A percentile compares a stretch with the other conserved stretches of the same genome.
Conservation (phyloP, 35 echinoderm and acorn worm genomes). For the Lytechinus variegatus region DNA sequence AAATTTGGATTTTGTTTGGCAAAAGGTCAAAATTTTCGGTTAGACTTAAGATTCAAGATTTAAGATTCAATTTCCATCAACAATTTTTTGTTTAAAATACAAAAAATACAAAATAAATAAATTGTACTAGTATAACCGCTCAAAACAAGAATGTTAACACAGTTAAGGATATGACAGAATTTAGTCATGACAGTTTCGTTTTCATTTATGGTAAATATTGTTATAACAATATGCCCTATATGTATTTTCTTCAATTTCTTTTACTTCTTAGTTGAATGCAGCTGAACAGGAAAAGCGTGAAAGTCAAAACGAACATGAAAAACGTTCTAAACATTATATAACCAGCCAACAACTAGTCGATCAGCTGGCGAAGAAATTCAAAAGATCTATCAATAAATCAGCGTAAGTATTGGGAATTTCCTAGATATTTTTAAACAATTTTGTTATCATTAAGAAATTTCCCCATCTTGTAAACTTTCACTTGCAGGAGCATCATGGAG, state of each 20-base stretch:
- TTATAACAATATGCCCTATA: neutral
- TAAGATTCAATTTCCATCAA: neutral
- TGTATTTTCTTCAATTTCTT: neutral
- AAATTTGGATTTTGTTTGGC: too few species aligned
- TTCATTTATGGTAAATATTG: neutral
- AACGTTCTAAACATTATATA: slow-evolving; percentile 66
- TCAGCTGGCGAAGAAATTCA: slow-evolving; percentile 76
- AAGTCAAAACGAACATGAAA: slow-evolving; percentile 66
- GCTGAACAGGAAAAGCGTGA: slow-evolving; percentile 73
- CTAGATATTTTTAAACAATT: too few species aligned
- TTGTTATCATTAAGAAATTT: too few species aligned
- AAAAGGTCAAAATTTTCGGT: too few species aligned
- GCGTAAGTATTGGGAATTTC: slow-evolving; percentile 55
- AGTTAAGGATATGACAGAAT: neutral
- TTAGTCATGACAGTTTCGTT: neutral
- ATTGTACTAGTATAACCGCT: neutral
- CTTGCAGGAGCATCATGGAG: too few species aligned
- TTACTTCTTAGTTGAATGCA: slow-evolving; percentile 66
- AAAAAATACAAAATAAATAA: too few species aligned
- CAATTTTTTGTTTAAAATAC: neutral
- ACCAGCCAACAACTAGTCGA: slow-evolving; percentile 64
- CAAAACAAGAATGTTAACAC: neutral
- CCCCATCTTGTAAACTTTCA: too few species aligned
- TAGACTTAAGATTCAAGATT: too few species aligned
- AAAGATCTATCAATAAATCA: slow-evolving; percentile 81